These are phyloP conservation scores for Eulimnadia texana DNA, from an alignment of 1,140 invertebrate genomes.

Conservation along the genomic window DNA sequence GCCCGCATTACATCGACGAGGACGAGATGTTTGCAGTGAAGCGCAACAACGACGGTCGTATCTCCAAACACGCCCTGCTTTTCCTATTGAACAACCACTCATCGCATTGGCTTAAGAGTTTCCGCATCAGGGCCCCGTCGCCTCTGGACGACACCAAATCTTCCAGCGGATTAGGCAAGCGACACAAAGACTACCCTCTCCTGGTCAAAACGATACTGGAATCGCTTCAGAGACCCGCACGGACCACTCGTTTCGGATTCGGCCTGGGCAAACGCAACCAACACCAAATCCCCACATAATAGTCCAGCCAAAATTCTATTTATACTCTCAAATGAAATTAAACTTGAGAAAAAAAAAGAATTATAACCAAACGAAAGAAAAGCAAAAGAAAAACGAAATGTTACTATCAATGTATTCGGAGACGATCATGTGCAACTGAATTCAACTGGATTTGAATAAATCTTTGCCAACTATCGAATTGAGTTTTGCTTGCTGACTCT, in stretches of 20 bases:
- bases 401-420: not conserved
- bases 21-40: too few species aligned
- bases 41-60: too few species aligned
- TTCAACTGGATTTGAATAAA: not conserved
- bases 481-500: not conserved
- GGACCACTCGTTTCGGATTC: not conserved
- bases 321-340: not conserved
- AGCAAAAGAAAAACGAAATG: not conserved
- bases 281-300: not conserved
- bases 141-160: not conserved
- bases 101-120: not conserved
- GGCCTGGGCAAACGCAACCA: constrained; percentile 6
- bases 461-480: constrained; percentile 1
- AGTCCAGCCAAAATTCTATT: too few species aligned
- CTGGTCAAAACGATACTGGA: not conserved
- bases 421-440: not conserved
- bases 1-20: not conserved
- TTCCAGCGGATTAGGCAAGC: not conserved
- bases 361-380: not conserved
- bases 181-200: not conserved
- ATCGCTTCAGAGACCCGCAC: not conserved
- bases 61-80: not conserved
- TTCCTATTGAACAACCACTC: not conserved
- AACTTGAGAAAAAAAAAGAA: not conserved
- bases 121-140: not conserved